Conservation (phyloP, 2,113 vertebrate species). For the Vulpes ferrilata region DNA sequence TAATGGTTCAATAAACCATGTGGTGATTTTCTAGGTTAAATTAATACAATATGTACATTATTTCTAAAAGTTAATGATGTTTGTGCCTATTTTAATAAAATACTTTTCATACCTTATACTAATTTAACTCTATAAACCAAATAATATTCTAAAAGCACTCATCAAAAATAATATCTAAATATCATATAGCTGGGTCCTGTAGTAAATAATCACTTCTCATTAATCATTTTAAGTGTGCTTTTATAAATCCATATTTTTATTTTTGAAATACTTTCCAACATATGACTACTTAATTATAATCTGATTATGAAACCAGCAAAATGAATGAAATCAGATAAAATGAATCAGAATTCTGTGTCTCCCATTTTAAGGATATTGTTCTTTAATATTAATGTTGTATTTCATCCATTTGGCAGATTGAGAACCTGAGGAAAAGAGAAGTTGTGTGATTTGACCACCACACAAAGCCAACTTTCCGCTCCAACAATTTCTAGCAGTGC, state of each 20-base stretch:
- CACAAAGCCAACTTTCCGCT: background rate
- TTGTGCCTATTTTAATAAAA: background rate
- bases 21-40: background rate
- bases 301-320: background rate
- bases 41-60: background rate
- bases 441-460: background rate
- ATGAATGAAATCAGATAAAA: background rate
- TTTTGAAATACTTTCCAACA: background rate
- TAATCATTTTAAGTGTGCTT: slow-evolving; percentile 3
- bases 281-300: background rate
- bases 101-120: background rate
- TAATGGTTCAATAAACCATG: slow-evolving; percentile 19
- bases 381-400: background rate
- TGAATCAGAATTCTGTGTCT: background rate
- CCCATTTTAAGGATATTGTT: background rate
- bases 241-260: background rate
- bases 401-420: background rate
- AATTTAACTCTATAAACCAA: background rate
- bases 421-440: background rate
- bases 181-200: background rate
- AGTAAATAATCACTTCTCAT: background rate
- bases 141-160: background rate
- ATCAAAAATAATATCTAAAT: background rate
- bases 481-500: fast-evolving
- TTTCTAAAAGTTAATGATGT: background rate